These are phyloP conservation scores for Neocrepidodera transversa DNA, from an alignment of 2,888 invertebrate genomes.

Conservation along the genomic window DNA sequence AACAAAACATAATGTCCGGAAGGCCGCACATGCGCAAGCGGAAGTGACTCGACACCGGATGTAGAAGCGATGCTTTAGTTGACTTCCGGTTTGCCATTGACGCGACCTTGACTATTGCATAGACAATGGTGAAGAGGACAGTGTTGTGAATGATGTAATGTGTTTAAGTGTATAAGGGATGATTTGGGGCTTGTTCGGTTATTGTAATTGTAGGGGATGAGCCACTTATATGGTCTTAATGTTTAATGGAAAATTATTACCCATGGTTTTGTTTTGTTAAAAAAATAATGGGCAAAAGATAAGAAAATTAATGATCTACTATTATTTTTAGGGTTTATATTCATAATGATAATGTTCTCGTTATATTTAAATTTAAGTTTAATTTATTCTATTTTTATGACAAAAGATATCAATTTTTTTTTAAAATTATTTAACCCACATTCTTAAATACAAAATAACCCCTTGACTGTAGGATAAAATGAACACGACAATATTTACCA, in stretches of 20 bases:
- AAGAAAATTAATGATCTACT: constrained; percentile 19
- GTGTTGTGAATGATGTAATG: constrained; percentile 36
- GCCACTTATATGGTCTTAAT: constrained; percentile 4
- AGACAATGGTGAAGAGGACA: constrained; percentile 35
- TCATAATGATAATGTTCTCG: too few relatives aligned
- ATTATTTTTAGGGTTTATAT: neutral
- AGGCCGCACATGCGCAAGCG: constrained; percentile 49
- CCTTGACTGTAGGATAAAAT: neutral
- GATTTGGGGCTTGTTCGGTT: constrained; percentile 42
- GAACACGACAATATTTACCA: constrained; percentile 33
- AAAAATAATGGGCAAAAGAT: constrained; percentile 26
- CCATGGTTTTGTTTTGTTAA: constrained; percentile 4
- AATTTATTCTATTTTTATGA: neutral
- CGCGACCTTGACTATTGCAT: constrained; percentile 29
- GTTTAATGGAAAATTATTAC: neutral
- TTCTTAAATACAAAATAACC: constrained; percentile 2
- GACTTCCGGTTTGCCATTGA: constrained; percentile 29
- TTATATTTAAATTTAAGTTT: neutral
- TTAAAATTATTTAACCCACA: too few relatives aligned
- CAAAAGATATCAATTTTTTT: neutral
- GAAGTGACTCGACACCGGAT: constrained; percentile 43
- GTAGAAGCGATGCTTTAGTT: constrained; percentile 39
- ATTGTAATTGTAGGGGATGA: constrained; percentile 43
- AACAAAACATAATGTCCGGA: constrained; percentile 54
- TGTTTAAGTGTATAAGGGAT: constrained; percentile 43